phyloP scores from a whole-genome alignment of 2,888 invertebrate genomes.

The Colletes collaris region DNA sequence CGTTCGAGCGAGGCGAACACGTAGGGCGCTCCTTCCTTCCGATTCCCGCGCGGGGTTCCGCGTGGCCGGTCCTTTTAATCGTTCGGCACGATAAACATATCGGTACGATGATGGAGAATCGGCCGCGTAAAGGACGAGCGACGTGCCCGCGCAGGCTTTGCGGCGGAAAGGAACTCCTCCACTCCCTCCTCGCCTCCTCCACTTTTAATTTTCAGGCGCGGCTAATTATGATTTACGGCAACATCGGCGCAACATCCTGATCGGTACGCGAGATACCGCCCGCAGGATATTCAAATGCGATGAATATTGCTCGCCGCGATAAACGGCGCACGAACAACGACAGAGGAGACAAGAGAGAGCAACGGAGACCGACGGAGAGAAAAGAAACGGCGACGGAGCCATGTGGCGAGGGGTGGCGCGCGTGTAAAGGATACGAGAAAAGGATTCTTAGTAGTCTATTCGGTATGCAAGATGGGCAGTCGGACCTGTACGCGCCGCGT shows the following conservation, averaged over 20 bases:
- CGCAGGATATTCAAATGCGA: conserved; percentile 80
- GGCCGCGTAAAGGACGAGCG: conserved; percentile 53
- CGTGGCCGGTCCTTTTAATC: conserved; percentile 69
- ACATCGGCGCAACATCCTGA: conserved; percentile 79
- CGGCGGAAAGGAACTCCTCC: conserved; percentile 56
- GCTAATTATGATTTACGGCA: conserved; percentile 81
- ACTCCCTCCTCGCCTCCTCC: conserved; percentile 50
- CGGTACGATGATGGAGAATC: conserved; percentile 73
- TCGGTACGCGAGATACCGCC: conserved; percentile 78
- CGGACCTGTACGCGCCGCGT: conserved; percentile 64
- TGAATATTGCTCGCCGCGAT: conserved; percentile 78
- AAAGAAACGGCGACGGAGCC: conserved; percentile 26
- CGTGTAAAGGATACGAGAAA: conserved; percentile 69
- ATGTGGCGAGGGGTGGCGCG: conserved; percentile 41
- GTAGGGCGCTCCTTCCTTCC: conserved; percentile 57
- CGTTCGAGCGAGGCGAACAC: neutral
- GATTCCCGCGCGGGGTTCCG: conserved; percentile 41
- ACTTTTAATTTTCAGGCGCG: conserved; percentile 77
- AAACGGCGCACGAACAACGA: conserved; percentile 73
- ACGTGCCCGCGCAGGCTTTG: conserved; percentile 42
- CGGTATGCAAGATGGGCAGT: conserved; percentile 73
- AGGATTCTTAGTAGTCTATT: conserved; percentile 74
- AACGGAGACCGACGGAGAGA: conserved; percentile 34
- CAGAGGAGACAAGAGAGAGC: conserved; percentile 55
- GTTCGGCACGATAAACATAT: conserved; percentile 73